These are phyloP conservation scores for Micrastur ruficollis DNA, from an alignment of 2,797 vertebrate genomes.

Conservation along the genomic window DNA sequence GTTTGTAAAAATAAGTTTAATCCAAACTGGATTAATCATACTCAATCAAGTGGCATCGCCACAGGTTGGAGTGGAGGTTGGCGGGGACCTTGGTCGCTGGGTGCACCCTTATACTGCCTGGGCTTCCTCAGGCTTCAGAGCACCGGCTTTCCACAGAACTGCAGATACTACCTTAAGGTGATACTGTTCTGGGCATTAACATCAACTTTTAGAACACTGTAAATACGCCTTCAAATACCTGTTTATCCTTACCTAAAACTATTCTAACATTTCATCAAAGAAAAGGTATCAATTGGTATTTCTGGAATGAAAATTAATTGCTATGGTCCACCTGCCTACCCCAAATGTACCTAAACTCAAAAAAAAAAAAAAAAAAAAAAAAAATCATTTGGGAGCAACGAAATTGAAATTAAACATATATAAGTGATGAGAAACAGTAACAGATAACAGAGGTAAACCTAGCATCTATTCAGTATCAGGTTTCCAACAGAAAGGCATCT, in stretches of 20 bases:
- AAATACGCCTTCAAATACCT: neutral
- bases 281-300: neutral
- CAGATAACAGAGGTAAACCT: neutral
- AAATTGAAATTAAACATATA: neutral
- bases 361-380: neutral
- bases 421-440: neutral
- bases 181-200: neutral
- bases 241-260: neutral
- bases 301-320: neutral
- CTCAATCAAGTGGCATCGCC: neutral
- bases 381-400: neutral
- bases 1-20: neutral
- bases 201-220: neutral
- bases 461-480: neutral
- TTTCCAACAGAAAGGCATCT: slow-evolving; percentile 20
- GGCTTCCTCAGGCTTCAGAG: neutral
- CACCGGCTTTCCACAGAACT: neutral
- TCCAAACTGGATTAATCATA: neutral
- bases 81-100: neutral
- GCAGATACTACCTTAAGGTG: neutral
- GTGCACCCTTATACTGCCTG: neutral
- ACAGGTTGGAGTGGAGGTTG: neutral
- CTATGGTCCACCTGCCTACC: neutral
- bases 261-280: neutral
- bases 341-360: neutral